Base-by-base conservation (phyloP, 2,888 invertebrate genomes). In the Mythimna vitellina region DNA sequence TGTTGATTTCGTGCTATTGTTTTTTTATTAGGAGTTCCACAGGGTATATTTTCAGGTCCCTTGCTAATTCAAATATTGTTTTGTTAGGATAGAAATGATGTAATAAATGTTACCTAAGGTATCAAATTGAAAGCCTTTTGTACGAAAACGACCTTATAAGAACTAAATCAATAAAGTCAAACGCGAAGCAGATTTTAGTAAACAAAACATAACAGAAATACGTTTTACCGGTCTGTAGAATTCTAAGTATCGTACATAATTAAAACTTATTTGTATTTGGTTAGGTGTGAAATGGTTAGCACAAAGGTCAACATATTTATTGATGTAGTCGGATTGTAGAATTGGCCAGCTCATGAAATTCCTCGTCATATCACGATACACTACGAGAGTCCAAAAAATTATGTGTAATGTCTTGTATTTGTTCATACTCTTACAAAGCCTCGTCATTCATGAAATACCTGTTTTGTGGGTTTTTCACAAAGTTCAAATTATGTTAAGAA, bases 21-120 rank as follows among this genome's bases (percentile, higher is more conserved):
- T 56, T 51, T 61, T 65, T 58, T 14, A 20, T 7, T 9, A 73
- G 80, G 80, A 57, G 62, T 63, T 72, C 49, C 32, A 8, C 61
- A 62, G 10, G 75, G 56, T 57, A 6, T n/a, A 12, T 65, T 14
- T 3, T 46, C 38, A 57, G 38, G 65, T 17, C 51, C 25, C 14
- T n/a, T 14, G 1, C 8, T 42, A 3, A 12, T 56, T 22, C 12
- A 51, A 35, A 67, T 42, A 42, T 20, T 0, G 17, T 25, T 9
- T 42, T 46, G 5, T 12, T n/a, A 0, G 0, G 5, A 6, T 12
- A 25, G 12, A 62, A 61, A 32, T 32, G 20, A 62, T 66, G 49
- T 8, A 25, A 49, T 35, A 38, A 25, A 3, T 3, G 6, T 25
- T 35, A 25, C 5, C 17, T 17, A 35, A 38, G 4, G 17, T 25